Conservation (phyloP, 2,113 vertebrate genomes). For the Brevimyrus niger region DNA sequence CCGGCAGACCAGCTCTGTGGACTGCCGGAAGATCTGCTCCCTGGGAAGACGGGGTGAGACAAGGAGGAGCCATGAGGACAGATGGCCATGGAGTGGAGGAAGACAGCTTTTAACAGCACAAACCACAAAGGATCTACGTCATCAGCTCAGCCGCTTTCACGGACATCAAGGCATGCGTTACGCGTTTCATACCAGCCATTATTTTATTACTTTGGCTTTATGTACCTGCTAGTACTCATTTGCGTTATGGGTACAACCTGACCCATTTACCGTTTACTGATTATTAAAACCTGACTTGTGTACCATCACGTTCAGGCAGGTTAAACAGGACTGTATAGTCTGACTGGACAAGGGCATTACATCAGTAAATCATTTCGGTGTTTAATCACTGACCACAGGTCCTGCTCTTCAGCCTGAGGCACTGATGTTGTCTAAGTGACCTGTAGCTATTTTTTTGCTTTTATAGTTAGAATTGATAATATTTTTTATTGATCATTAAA, state of each 20-base stretch:
- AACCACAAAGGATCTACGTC: not conserved
- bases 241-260: not conserved
- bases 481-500: too few relatives aligned
- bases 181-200: not conserved
- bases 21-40: slow-evolving; percentile 88
- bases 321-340: not conserved
- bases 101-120: not conserved
- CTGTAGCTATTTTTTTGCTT: not conserved
- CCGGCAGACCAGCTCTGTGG: slow-evolving; percentile 85
- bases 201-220: not conserved
- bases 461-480: not conserved
- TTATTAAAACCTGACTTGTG: not conserved
- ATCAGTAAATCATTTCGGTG: not conserved
- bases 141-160: not conserved
- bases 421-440: not conserved
- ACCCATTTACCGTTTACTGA: not conserved
- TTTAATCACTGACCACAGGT: not conserved
- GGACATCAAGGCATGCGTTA: not conserved
- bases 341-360: not conserved
- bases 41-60: slow-evolving; percentile 43
- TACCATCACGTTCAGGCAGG: not conserved
- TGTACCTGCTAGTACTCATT: not conserved
- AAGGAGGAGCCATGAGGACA: not conserved
- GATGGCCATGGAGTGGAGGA: not conserved
- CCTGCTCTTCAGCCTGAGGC: not conserved